Evolutionary conservation across 2,888 invertebrate genomes (phyloP).

Genomic region (Diogma glabrata): DNA sequence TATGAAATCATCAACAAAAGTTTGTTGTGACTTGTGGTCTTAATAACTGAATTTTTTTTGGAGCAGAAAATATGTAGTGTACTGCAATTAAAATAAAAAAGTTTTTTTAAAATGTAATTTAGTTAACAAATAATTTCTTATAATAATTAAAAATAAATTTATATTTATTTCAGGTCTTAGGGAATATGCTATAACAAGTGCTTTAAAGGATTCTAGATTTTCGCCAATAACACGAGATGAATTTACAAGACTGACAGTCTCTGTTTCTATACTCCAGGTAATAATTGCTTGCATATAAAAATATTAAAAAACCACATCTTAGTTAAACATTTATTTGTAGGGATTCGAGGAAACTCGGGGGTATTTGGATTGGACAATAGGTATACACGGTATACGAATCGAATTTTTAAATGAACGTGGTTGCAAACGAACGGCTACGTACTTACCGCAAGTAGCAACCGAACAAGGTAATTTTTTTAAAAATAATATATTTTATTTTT

Average conservation of each 20-base stretch:
- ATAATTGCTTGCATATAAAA: too few relatives aligned
- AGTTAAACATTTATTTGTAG: conserved; percentile 22
- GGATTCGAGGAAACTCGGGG: conserved; percentile 93
- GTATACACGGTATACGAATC: conserved; percentile 94
- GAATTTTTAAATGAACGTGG: conserved; percentile 93
- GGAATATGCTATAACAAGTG: conserved; percentile 96
- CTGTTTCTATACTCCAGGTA: conserved; percentile 84
- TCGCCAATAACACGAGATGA: conserved; percentile 90
- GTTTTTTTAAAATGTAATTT: too few relatives aligned
- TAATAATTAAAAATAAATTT: too few relatives aligned
- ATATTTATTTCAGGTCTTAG: conserved; percentile 74
- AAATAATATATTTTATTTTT: too few relatives aligned
- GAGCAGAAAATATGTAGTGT: too few relatives aligned
- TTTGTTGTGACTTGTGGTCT: too few relatives aligned
- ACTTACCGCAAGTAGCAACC: conserved; percentile 93
- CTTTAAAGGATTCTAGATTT: conserved; percentile 95
- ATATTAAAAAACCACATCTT: too few relatives aligned
- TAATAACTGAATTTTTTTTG: too few relatives aligned
- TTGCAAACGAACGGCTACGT: conserved; percentile 91
- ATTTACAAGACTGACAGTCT: conserved; percentile 81
- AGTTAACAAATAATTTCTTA: too few relatives aligned
- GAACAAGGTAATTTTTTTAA: conserved; percentile 85
- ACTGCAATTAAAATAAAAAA: too few relatives aligned
- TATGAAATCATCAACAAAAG: too few relatives aligned
- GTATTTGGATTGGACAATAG: conserved; percentile 96